A percentile compares a stretch with the other conserved stretches of the same genome.
These are phyloP conservation scores for Syngnathus scovelli DNA, from an alignment of 2,113 vertebrate species.

Conservation along the genomic window DNA sequence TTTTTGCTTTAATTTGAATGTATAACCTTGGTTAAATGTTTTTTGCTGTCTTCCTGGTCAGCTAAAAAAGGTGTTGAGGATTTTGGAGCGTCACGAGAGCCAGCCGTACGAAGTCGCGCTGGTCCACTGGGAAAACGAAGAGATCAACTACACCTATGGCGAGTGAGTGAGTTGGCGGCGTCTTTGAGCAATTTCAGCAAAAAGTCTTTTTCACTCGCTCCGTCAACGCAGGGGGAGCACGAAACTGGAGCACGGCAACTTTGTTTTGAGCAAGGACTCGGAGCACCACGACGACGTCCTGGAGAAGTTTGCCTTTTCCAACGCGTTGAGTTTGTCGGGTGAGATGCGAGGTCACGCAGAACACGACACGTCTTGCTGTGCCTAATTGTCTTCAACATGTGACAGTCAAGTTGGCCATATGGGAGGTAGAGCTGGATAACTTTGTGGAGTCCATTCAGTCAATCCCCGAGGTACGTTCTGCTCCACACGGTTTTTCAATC, in stretches of 20 bases:
- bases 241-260: constrained; percentile 85
- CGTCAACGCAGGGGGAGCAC: constrained; percentile 79
- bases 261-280: constrained; percentile 77
- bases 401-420: constrained; percentile 94
- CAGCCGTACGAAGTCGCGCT: constrained; percentile 92
- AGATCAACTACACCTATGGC: constrained; percentile 84
- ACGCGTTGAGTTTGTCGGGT: constrained; percentile 94
- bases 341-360: constrained; percentile 18
- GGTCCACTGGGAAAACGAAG: constrained; percentile 97
- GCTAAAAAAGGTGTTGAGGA: constrained; percentile 81
- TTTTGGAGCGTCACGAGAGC: constrained; percentile 89
- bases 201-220: neutral
- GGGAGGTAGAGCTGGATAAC: constrained; percentile 90
- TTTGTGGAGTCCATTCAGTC: constrained; percentile 97
- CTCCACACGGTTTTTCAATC: neutral
- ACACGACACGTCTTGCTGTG: too few species aligned
- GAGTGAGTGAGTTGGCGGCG: constrained; percentile 70
- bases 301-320: constrained; percentile 97
- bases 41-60: constrained; percentile 32
- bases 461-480: constrained; percentile 86
- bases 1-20: neutral
- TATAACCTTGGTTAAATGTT: too few species aligned
- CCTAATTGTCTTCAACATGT: too few species aligned
- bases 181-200: neutral
- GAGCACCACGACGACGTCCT: constrained; percentile 78